Evolutionary conservation across 2,888 invertebrate genomes (phyloP).

Genomic region (Lepidochitona cinerea): DNA sequence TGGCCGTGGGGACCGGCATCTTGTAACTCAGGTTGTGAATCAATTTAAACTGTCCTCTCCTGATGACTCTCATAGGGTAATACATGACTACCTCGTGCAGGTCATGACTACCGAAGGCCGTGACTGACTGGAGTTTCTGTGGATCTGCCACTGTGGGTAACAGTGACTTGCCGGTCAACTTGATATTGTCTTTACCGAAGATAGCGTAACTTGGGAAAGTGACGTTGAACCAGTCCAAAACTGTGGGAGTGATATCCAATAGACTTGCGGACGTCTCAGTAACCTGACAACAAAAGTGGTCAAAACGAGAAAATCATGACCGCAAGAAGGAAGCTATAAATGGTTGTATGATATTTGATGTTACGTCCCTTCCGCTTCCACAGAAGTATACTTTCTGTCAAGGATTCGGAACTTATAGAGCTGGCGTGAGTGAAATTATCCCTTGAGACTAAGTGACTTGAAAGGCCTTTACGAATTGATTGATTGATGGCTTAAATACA

Average conservation of each 20-base stretch:
- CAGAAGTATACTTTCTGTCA: too few relatives aligned
- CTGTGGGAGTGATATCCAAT: constrained; percentile 86
- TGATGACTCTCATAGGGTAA: constrained; percentile 88
- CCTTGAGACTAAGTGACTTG: too few relatives aligned
- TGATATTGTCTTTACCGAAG: constrained; percentile 44
- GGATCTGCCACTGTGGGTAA: constrained; percentile 77
- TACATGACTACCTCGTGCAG: constrained; percentile 95
- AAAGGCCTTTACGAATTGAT: too few relatives aligned
- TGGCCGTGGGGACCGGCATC: constrained; percentile 91
- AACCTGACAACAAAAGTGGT: constrained; percentile 44
- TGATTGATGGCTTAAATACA: too few relatives aligned
- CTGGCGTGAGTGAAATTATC: too few relatives aligned
- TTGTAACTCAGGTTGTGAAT: constrained; percentile 90
- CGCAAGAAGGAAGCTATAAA: too few relatives aligned
- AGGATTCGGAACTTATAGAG: too few relatives aligned
- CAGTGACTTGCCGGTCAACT: constrained; percentile 80
- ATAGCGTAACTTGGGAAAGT: constrained; percentile 66
- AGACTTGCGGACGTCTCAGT: constrained; percentile 83
- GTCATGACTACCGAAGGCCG: constrained; percentile 85
- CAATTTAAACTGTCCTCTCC: constrained; percentile 86
- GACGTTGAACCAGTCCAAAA: constrained; percentile 85
- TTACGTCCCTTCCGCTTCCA: too few relatives aligned
- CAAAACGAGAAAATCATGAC: too few relatives aligned
- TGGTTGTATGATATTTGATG: too few relatives aligned
- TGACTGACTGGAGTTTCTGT: constrained; percentile 15